Conservation (phyloP, 2,113 vertebrate species). For the Mohoua ochrocephala region DNA sequence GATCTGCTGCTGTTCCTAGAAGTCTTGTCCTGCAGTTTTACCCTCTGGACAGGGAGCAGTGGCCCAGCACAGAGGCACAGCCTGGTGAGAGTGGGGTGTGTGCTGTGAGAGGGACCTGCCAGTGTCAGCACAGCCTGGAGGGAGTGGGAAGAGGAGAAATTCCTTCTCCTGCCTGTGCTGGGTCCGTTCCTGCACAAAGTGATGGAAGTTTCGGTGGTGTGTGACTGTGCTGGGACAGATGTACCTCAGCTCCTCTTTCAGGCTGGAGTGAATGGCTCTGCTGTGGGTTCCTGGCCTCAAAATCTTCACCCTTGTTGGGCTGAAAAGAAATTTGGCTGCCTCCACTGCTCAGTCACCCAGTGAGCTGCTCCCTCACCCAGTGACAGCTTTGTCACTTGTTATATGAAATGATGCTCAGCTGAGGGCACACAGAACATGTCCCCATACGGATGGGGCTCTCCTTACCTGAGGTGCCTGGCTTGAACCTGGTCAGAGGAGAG, state of each 20-base stretch:
- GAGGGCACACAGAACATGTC: accelerated
- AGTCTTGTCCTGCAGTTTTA: background rate
- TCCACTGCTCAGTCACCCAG: background rate
- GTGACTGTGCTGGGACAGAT: background rate
- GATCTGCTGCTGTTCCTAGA: background rate
- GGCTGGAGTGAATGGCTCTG: background rate
- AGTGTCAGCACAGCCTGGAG: background rate
- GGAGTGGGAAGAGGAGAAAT: background rate
- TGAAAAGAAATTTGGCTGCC: background rate
- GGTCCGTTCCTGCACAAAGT: background rate
- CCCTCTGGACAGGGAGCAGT: background rate
- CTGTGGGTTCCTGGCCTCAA: background rate
- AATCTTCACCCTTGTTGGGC: background rate
- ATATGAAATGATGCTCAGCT: background rate
- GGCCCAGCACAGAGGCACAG: background rate
- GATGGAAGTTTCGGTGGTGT: background rate
- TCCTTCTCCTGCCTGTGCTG: background rate
- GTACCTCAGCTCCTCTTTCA: background rate
- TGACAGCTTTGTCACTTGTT: background rate
- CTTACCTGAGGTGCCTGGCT: background rate
- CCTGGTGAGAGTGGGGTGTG: background rate
- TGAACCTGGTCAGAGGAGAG: background rate
- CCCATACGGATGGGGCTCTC: background rate
- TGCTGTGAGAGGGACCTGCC: background rate
- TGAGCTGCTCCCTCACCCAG: background rate